Evolutionary conservation across 2,888 invertebrate species (phyloP), one percentile per base, ranked within the genome.

Genomic region (Arctia plantaginis): DNA sequence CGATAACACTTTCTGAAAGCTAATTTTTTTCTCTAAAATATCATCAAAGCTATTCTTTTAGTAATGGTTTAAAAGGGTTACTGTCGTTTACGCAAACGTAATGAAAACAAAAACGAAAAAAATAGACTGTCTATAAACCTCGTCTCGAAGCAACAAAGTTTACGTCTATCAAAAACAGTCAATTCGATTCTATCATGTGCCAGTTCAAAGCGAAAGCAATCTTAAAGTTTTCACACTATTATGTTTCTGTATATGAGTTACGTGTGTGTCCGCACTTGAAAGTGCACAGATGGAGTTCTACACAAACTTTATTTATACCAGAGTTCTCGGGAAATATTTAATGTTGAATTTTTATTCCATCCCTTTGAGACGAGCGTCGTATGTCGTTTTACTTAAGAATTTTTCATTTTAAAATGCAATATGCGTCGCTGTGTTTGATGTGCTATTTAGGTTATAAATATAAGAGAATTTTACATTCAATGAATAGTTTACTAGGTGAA

Each of bases 301-400:
- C 69, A 83, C 81, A 88, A 91, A 91, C 88, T 91, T 92, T 93
- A 91, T 93, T 93, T 92, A 91, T 91, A 90, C 86, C 80, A 82
- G 85, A 91, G 88, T 91, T 91, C 83, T 81, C 81, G 75, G 90
- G 90, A 91, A 91, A 92, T 93, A 90, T 93, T 93, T 92, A 92
- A 92, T 91, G 93, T 92, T 89, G 86, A 88, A 91, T 91, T 91
- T 92, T 92, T 93, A 91, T 91, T 90, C 84, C 80, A 79, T 86
- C 85, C 84, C 86, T 86, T 88, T 87, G 87, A 84, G 82, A 83
- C 71, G 82, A 73, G 73, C 77, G 81, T 76, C 72, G 66, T 55
- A 64, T 69, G 67, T 71, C 80, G 84, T 87, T 90, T 88, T 89
- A 85, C 86, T 87, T 80, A 85, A 87, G 87, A 88, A 89, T 87